These are phyloP conservation scores for Imbricaverruca yamaguchii DNA, from an alignment of 2,888 invertebrate species.

Conservation along the genomic window DNA sequence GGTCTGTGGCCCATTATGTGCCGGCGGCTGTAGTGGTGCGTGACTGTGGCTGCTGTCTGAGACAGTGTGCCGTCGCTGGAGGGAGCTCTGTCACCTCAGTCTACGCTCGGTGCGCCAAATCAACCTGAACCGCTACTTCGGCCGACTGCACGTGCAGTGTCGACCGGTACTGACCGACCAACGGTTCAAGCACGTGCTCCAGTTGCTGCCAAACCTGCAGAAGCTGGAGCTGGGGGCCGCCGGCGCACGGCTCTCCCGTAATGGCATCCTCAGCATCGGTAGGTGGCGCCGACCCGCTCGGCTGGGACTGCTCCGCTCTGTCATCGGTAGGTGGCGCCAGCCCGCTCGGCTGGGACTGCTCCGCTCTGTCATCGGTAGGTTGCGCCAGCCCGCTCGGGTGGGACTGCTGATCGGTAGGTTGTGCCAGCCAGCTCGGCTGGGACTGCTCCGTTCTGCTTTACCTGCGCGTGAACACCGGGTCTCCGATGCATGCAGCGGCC, in stretches of 20 bases:
- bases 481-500: too few relatives aligned
- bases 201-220: background rate
- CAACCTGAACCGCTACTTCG: slow-evolving; percentile 2
- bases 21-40: too few relatives aligned
- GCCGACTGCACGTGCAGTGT: background rate
- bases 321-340: background rate
- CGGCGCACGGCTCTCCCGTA: background rate
- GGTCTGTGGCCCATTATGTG: too few relatives aligned
- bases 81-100: background rate
- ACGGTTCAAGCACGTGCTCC: background rate
- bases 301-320: too few relatives aligned
- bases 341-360: too few relatives aligned
- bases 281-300: background rate
- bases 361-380: background rate
- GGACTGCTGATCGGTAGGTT: background rate
- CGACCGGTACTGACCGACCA: slow-evolving; percentile 1
- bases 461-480: too few relatives aligned
- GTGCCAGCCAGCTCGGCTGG: too few relatives aligned
- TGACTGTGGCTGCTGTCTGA: background rate
- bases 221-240: background rate
- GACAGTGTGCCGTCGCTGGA: slow-evolving; percentile 12
- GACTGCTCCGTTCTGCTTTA: too few relatives aligned
- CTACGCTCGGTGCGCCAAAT: background rate
- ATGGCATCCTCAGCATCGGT: slow-evolving; percentile 5
- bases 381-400: too few relatives aligned